phyloP scores from a whole-genome alignment of 2,113 vertebrate species.

The Clarias batrachus region DNA sequence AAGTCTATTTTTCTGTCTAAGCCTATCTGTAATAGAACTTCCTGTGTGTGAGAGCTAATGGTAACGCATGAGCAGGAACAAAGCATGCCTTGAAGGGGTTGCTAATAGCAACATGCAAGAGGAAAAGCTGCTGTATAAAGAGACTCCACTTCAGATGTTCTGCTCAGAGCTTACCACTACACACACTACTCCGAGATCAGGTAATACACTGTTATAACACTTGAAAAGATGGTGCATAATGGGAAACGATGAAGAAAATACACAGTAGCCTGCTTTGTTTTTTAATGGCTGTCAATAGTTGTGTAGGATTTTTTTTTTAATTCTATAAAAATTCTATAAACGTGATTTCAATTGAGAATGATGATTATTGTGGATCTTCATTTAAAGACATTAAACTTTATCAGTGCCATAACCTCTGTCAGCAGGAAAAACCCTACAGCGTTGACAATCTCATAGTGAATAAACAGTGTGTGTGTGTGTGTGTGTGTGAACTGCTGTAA shows the following conservation, averaged over 20 bases:
- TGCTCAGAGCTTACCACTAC: not conserved
- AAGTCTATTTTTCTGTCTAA: not conserved
- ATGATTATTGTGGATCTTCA: not conserved
- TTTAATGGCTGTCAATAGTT: not conserved
- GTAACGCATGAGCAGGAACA: constrained; percentile 60
- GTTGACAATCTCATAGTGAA: not conserved
- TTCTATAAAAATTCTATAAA: not conserved
- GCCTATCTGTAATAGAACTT: constrained; percentile 7
- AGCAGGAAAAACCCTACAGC: not conserved
- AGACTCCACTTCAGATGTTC: constrained; percentile 4
- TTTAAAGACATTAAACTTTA: not conserved
- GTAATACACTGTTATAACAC: not conserved
- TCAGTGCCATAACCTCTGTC: not conserved
- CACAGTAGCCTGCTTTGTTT: not conserved
- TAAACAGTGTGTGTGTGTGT: not conserved
- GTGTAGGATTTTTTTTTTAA: not conserved
- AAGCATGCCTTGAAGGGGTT: constrained; percentile 75
- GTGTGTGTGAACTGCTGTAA: not conserved
- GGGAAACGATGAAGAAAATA: not conserved
- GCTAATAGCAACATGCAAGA: constrained; percentile 80
- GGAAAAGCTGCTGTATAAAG: constrained; percentile 53
- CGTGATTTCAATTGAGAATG: not conserved
- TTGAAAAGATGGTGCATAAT: constrained; percentile 1
- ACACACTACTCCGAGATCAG: not conserved
- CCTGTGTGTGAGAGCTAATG: constrained; percentile 35